Evolutionary conservation across 2,113 vertebrate genomes (phyloP), one percentile per base, ranked within the genome.

Genomic region (Stomatorhinus ivindoensis): DNA sequence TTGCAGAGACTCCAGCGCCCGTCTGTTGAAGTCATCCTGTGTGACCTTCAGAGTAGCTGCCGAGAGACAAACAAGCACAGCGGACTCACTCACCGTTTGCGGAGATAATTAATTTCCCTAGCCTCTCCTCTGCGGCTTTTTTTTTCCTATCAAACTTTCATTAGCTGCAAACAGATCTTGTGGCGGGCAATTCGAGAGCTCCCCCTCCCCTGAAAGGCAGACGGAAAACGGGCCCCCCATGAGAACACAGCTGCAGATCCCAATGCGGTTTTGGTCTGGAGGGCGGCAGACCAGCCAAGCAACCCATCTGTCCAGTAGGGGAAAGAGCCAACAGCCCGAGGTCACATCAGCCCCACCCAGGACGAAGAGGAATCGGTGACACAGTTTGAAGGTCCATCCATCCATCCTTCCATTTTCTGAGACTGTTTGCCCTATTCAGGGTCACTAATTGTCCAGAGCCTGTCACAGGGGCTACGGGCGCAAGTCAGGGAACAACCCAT

Each of bases 31-130:
- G 53, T 95, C 90, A 44, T 96, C 92, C 15, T 94, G 92, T 35
- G 94, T 93, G 3, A 89, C 92, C 93, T 94, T 96, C 92, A 96
- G 89, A 89, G 94, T 90, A 9, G 94, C 96, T 96, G 91, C 3
- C 89, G 87, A 89, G 86, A 92, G 35, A 92, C 31, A 89, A 9
- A 83, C 89, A 2, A 86, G 55, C 83, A 88, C 19, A 48, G 73
- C n/a, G 65, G 44, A 50, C 35, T 69, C 53, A 61, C 55, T 39
- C 53, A 65, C 39, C 35, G 17, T 55, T 42, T 27, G 31, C 19
- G 24, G 69, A 35, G 24, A 53, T 53, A 82, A 55, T 55, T 42
- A 27, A 51, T 48, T 47, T 48, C 82, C 46, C 35, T 9, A 42
- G 46, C 42, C 46, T 44, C 35, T 21, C 13, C 82, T 48, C 42